phyloP scores from a whole-genome alignment of 2,888 invertebrate species.

The Julus scandinavius region DNA sequence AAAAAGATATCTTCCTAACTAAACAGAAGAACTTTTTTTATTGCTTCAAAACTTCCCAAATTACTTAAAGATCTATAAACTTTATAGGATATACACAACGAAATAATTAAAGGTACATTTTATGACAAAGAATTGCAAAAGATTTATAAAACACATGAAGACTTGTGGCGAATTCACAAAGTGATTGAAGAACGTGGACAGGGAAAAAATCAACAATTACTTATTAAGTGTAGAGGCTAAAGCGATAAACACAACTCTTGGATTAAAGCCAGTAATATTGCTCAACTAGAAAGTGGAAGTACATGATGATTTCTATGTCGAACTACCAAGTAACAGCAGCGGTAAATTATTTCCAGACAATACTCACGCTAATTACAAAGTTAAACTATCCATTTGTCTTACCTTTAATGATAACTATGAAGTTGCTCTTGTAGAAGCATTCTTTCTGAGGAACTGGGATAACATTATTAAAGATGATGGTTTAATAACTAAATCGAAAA shows the following conservation, averaged over 20 bases:
- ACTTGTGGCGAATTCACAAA: background rate
- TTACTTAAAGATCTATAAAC: background rate
- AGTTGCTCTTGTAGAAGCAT: background rate
- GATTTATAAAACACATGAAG: background rate
- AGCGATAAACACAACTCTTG: background rate
- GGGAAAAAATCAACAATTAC: background rate
- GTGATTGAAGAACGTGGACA: background rate
- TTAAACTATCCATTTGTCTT: background rate
- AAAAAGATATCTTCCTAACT: background rate
- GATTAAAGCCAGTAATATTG: background rate
- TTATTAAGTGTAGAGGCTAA: background rate
- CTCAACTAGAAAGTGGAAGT: background rate
- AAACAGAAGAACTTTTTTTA: background rate
- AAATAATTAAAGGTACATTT: background rate
- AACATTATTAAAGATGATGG: too few species aligned
- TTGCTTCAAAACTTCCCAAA: background rate
- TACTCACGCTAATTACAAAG: background rate
- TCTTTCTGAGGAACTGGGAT: too few species aligned
- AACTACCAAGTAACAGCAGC: background rate
- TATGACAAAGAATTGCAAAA: background rate
- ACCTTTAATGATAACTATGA: background rate
- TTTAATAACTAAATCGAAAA: too few species aligned
- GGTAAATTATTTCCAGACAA: background rate
- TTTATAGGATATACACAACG: background rate
- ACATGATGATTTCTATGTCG: background rate